Evolutionary conservation across 2,797 vertebrate species (phyloP).

Genomic region (Eleutherodactylus coqui): DNA sequence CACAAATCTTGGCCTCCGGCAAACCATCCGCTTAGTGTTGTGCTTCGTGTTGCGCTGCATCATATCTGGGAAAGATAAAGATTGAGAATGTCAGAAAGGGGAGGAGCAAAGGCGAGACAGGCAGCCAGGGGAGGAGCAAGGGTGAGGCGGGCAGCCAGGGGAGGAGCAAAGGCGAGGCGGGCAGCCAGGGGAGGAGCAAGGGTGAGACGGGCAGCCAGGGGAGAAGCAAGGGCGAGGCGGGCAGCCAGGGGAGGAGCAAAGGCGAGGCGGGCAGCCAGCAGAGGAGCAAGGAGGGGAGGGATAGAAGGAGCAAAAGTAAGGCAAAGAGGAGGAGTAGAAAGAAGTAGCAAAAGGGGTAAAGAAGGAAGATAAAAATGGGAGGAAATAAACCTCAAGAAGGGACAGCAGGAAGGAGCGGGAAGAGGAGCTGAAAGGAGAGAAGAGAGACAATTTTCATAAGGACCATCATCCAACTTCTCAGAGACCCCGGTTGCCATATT

Average conservation of each 20-base stretch:
- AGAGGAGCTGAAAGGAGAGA: background rate
- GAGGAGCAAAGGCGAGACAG: background rate
- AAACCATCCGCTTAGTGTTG: slow-evolving; percentile 78
- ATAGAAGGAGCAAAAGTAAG: background rate
- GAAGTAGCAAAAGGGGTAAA: background rate
- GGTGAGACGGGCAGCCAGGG: background rate
- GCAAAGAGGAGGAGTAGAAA: background rate
- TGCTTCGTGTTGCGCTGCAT: slow-evolving; percentile 81
- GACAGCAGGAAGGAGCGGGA: background rate
- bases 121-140: background rate
- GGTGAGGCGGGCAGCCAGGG: too few species aligned
- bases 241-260: background rate
- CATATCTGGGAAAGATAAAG: slow-evolving; percentile 75
- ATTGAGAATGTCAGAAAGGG: background rate
- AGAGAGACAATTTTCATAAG: too few species aligned
- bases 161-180: background rate
- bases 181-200: background rate
- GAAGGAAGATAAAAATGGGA: background rate
- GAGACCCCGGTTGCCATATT: too few species aligned
- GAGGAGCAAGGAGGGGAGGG: too few species aligned
- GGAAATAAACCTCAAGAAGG: too few species aligned
- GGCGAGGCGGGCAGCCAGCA: background rate
- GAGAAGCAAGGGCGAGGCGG: too few species aligned
- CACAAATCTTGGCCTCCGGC: slow-evolving; percentile 87
- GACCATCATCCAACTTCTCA: too few species aligned